phyloP scores from a whole-genome alignment of 35 echinoderm and acorn worm genomes.

The Apostichopus californicus region DNA sequence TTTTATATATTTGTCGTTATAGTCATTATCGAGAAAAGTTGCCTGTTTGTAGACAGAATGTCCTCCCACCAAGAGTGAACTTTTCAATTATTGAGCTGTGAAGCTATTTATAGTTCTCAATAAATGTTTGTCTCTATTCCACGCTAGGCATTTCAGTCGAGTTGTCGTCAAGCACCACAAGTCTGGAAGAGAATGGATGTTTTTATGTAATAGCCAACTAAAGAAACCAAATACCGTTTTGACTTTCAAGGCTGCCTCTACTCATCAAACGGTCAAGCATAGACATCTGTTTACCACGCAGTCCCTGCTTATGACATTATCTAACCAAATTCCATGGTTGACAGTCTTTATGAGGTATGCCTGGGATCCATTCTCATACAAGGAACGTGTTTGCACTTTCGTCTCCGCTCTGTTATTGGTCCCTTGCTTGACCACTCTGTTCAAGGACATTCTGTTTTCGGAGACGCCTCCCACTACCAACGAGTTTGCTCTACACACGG shows the following conservation, averaged over 20 bases:
- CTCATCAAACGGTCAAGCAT: neutral
- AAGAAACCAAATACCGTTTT: neutral
- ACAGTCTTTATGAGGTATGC: neutral
- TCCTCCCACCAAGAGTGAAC: no score
- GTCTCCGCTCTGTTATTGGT: neutral
- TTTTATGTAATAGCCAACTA: conserved; percentile 26
- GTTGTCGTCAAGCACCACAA: conserved; percentile 15
- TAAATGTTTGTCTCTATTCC: neutral
- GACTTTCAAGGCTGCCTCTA: conserved; percentile 7
- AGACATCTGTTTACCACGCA: conserved; percentile 16
- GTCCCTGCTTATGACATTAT: neutral
- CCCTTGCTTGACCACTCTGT: neutral
- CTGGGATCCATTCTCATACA: neutral
- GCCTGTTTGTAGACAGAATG: no score
- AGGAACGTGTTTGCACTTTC: conserved; percentile 15
- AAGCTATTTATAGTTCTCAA: no score
- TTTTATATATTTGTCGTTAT: no score
- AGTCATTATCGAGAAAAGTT: no score
- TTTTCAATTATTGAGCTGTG: no score
- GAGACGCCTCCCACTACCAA: neutral
- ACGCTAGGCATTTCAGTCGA: conserved; percentile 38
- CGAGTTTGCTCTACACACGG: neutral
- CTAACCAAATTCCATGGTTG: neutral
- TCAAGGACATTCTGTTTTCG: neutral
- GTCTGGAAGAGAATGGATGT: neutral